A percentile compares a stretch with the other conserved stretches of the same genome.
phyloP scores from a whole-genome alignment of 1,140 invertebrate species.

The Drosophila punjabiensis region DNA sequence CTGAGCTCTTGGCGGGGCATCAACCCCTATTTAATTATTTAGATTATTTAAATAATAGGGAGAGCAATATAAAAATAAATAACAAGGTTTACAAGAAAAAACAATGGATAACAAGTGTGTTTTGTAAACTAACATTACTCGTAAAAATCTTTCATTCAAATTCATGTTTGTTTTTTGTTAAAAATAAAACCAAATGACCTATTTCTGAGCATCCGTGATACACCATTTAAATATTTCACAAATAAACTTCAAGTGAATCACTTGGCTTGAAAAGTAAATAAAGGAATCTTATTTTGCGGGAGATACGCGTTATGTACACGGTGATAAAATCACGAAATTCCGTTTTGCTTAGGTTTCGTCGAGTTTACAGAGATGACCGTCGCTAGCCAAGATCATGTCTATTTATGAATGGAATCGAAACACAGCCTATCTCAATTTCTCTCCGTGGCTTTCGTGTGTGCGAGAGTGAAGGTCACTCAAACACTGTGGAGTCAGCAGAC shows the following conservation, averaged over 20 bases:
- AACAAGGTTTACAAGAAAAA: background rate
- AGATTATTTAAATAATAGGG: background rate
- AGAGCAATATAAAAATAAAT: background rate
- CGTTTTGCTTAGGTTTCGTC: background rate
- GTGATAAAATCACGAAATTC: background rate
- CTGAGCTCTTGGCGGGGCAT: background rate
- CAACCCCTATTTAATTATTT: background rate
- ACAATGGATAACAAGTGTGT: background rate
- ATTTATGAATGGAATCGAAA: slow-evolving; percentile 15
- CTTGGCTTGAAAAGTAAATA: slow-evolving; percentile 22
- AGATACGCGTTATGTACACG: slow-evolving; percentile 4
- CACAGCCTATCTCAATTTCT: slow-evolving; percentile 11
- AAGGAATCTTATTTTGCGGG: background rate
- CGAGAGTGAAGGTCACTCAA: slow-evolving; percentile 33
- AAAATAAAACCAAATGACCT: background rate
- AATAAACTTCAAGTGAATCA: slow-evolving; percentile 17
- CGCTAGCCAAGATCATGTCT: background rate
- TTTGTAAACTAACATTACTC: background rate
- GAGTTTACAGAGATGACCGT: background rate
- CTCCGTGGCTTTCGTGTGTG: slow-evolving; percentile 10
- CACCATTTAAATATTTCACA: slow-evolving; percentile 5
- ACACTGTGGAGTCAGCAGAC: slow-evolving; percentile 25
- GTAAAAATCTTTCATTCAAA: background rate
- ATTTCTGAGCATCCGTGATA: slow-evolving; percentile 7
- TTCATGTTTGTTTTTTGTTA: background rate